phyloP scores from a whole-genome alignment of 2,888 invertebrate genomes.

The Dolichopus griseipennis region DNA sequence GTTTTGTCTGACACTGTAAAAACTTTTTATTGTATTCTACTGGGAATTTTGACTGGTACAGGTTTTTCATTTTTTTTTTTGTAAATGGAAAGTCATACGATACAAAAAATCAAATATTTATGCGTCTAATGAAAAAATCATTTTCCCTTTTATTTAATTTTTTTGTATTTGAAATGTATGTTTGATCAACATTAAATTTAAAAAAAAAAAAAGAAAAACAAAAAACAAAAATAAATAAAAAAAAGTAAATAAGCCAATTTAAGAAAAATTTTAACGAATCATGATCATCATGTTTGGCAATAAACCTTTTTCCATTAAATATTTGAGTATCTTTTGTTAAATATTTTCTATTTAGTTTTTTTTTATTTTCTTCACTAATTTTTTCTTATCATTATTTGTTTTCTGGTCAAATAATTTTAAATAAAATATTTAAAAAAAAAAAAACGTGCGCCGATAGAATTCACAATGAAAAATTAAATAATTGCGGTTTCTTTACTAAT shows the following conservation, averaged over 20 bases:
- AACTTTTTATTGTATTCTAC: background rate
- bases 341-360: background rate
- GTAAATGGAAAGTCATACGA: background rate
- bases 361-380: background rate
- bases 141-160: background rate
- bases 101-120: conserved; percentile 6
- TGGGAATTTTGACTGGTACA: background rate
- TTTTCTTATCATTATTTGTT: background rate
- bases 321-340: background rate
- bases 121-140: background rate
- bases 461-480: background rate
- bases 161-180: background rate
- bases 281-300: background rate
- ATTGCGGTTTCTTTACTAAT: background rate
- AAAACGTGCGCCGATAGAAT: background rate
- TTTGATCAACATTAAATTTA: conserved; percentile 1
- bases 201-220: background rate
- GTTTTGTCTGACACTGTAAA: too few relatives aligned
- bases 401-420: background rate
- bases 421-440: background rate
- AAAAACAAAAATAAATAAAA: background rate
- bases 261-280: background rate
- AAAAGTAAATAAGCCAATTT: conserved; percentile 5
- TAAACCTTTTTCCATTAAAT: background rate
- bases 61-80: background rate